Percentiles rank a stretch among this genome's conserved stretches.
Evolutionary conservation across 2,797 vertebrate species (phyloP).

Genomic region (Lophotriccus pileatus): DNA sequence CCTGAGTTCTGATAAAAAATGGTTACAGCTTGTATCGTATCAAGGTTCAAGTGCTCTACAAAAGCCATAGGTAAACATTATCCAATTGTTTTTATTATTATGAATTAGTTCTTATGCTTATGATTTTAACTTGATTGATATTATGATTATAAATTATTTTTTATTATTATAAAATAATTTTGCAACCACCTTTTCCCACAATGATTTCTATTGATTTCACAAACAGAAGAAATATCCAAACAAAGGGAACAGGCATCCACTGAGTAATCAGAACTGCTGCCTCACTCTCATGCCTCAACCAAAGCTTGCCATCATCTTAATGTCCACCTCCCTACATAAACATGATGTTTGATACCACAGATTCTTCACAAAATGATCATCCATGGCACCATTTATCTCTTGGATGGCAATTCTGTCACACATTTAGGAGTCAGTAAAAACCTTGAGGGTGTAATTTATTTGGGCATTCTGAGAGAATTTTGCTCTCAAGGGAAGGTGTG

Average conservation of each 20-base stretch:
- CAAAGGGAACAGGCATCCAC: not conserved
- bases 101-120: no score
- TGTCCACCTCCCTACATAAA: not conserved
- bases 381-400: not conserved
- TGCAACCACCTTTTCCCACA: not conserved
- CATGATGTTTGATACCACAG: not conserved
- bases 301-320: not conserved
- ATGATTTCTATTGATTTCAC: not conserved
- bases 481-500: not conserved
- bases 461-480: not conserved
- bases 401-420: not conserved
- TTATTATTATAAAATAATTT: not conserved
- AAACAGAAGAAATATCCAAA: not conserved
- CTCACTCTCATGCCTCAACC: not conserved
- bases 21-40: not conserved
- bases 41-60: not conserved
- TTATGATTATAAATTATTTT: not conserved
- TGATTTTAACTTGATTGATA: not conserved
- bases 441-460: not conserved
- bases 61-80: not conserved
- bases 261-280: not conserved
- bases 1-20: not conserved
- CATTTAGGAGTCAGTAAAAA: not conserved
- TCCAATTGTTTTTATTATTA: not conserved
- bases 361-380: not conserved